phyloP scores from a whole-genome alignment of 2,113 vertebrate genomes.

The Alectura lathami region DNA sequence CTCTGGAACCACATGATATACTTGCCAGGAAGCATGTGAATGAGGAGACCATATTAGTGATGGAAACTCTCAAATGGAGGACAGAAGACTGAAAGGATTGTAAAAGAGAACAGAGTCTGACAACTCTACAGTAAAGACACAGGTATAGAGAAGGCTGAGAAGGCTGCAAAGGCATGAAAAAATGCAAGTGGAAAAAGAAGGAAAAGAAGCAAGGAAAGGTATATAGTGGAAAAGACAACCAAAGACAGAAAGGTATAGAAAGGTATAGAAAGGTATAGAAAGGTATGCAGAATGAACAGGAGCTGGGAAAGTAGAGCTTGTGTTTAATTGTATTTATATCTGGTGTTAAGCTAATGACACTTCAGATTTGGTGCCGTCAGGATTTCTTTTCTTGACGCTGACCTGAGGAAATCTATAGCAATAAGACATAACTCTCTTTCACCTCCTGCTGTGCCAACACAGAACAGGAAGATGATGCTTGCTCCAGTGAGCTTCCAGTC shows the following conservation, averaged over 20 bases:
- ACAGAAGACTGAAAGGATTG: neutral
- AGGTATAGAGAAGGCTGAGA: neutral
- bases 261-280: neutral
- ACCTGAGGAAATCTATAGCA: neutral
- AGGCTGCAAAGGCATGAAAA: neutral
- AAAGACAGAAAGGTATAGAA: neutral
- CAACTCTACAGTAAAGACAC: neutral
- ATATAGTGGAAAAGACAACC: neutral
- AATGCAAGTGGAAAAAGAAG: neutral
- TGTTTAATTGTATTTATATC: neutral
- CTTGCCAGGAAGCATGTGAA: neutral
- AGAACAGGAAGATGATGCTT: neutral
- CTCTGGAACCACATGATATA: neutral
- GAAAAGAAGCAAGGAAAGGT: neutral
- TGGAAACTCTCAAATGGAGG: neutral
- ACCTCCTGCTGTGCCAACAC: neutral
- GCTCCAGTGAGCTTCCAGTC: neutral
- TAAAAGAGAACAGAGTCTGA: neutral
- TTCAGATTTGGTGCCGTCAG: neutral
- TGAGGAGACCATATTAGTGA: accelerated
- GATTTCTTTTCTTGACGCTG: neutral
- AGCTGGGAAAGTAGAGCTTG: neutral
- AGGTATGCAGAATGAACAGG: neutral
- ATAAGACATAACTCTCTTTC: neutral
- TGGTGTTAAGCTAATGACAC: neutral